Conservation (phyloP, 2,888 invertebrate genomes). For the Meloe dianella region DNA sequence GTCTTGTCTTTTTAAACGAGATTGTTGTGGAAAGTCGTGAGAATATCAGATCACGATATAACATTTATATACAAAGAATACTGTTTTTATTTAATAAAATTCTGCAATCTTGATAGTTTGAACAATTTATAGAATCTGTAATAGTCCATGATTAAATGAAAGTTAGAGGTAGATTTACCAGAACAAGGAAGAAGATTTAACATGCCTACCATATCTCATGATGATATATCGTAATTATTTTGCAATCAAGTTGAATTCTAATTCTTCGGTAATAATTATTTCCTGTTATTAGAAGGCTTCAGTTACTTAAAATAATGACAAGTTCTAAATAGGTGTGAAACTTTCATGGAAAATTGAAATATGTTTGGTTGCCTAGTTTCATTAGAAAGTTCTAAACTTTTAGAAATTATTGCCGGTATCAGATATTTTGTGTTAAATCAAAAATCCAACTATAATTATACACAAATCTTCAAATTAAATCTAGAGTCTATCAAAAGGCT, state of each 20-base stretch:
- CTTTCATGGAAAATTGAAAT: no score
- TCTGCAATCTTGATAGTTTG: neutral
- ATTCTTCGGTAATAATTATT: no score
- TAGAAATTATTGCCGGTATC: no score
- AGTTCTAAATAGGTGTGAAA: no score
- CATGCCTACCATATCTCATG: neutral
- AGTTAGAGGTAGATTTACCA: neutral
- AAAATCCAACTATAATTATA: neutral
- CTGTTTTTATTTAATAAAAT: neutral
- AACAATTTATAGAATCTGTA: neutral
- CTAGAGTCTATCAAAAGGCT: neutral
- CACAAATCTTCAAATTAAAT: neutral
- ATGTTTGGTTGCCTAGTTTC: neutral
- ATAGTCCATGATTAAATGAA: neutral
- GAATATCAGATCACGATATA: conserved; percentile 3
- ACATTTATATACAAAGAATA: neutral
- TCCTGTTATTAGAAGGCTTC: no score
- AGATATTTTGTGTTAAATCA: neutral
- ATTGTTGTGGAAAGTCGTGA: conserved; percentile 13
- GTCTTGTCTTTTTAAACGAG: neutral
- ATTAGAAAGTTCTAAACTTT: no score
- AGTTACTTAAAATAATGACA: no score
- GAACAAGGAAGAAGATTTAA: neutral
- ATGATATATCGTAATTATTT: neutral
- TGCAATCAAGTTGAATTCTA: no score